phyloP scores from a whole-genome alignment of 1,140 invertebrate genomes.

The Galleria mellonella region DNA sequence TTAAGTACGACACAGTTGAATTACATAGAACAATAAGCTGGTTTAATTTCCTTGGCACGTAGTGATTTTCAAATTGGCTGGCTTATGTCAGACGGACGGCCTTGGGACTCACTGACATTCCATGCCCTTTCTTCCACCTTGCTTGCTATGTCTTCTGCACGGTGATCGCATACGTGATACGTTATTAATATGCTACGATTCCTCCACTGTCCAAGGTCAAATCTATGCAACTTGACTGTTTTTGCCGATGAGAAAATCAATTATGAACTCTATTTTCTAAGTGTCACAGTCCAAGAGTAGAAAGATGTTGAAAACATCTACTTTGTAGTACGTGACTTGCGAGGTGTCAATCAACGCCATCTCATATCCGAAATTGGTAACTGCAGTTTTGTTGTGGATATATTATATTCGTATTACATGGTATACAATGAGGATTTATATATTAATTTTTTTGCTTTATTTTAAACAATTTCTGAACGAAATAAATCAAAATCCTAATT shows the following conservation, averaged over 20 bases:
- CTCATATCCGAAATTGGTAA: constrained; percentile 43
- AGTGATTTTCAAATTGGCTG: not conserved
- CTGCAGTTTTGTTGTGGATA: constrained; percentile 18
- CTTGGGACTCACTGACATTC: constrained; percentile 2
- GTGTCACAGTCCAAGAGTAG: constrained; percentile 11
- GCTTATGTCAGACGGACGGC: not conserved
- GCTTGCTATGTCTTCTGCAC: constrained; percentile 57
- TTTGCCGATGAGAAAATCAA: constrained; percentile 10
- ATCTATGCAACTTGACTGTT: constrained; percentile 32
- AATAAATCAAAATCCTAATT: too few relatives aligned
- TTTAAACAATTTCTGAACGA: too few relatives aligned
- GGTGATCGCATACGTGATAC: constrained; percentile 63
- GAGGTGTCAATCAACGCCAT: constrained; percentile 44
- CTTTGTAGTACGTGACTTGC: constrained; percentile 35
- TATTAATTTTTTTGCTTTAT: too few relatives aligned
- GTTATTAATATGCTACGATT: constrained; percentile 66
- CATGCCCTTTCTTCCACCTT: constrained; percentile 73
- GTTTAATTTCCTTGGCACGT: not conserved
- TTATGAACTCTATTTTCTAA: constrained; percentile 15
- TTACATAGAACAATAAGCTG: not conserved
- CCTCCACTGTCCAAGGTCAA: constrained; percentile 45
- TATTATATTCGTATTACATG: not conserved
- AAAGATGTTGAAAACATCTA: too few relatives aligned
- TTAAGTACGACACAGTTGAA: too few relatives aligned
- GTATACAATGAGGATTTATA: too few relatives aligned